These are phyloP conservation scores for Tiphia femorata DNA, from an alignment of 2,888 invertebrate species.

Conservation along the genomic window DNA sequence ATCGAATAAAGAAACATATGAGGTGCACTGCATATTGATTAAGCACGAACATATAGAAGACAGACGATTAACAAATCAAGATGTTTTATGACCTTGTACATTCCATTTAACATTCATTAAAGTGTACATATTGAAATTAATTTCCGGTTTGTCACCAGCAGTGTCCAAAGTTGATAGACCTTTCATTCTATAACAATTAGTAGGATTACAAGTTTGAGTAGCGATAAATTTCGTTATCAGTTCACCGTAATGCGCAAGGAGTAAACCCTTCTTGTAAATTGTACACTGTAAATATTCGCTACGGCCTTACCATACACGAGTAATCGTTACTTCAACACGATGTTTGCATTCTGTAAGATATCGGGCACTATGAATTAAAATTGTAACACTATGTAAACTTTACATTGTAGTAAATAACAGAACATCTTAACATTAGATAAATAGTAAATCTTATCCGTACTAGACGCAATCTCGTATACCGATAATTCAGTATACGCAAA, in stretches of 20 bases:
- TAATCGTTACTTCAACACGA: constrained; percentile 10
- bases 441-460: constrained; percentile 41
- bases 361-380: constrained; percentile 41
- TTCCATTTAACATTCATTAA: constrained; percentile 2
- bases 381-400: constrained; percentile 64
- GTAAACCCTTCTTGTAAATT: background rate
- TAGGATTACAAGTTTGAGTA: background rate
- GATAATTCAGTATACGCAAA: constrained; percentile 12
- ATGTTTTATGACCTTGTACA: background rate
- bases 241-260: background rate
- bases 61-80: constrained; percentile 21
- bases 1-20: constrained; percentile 31
- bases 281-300: too few species aligned
- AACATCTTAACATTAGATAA: constrained; percentile 56
- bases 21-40: constrained; percentile 27
- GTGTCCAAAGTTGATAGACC: constrained; percentile 30
- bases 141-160: constrained; percentile 8
- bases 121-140: background rate
- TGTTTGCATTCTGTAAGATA: constrained; percentile 16
- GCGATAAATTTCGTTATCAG: background rate
- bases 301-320: constrained; percentile 11
- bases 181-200: constrained; percentile 2
- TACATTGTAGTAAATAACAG: constrained; percentile 61
- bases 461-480: constrained; percentile 16
- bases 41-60: constrained; percentile 31